A percentile compares a stretch with the other conserved stretches of the same genome.
Conservation (phyloP, 2,797 vertebrate species). For the Bradypodion pumilum region DNA sequence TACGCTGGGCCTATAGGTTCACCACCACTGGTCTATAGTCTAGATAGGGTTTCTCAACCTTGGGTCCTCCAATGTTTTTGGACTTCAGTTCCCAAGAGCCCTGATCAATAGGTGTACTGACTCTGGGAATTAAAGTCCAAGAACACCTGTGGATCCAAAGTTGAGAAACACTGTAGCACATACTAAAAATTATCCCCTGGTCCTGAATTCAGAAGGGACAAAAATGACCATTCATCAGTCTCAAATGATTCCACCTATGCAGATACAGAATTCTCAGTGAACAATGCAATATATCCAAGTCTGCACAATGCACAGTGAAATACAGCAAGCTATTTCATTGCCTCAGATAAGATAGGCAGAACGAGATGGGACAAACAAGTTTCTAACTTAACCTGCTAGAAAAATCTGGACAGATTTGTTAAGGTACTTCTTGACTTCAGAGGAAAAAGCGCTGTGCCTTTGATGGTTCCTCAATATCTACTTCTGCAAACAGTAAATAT, state of each 20-base stretch:
- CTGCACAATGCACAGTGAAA: background rate
- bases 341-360: background rate
- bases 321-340: background rate
- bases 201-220: too few relatives aligned
- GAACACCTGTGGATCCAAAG: too few relatives aligned
- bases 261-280: background rate
- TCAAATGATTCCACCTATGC: background rate
- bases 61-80: too few relatives aligned
- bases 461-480: background rate
- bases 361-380: background rate
- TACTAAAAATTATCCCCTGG: too few relatives aligned
- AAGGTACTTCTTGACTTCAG: background rate
- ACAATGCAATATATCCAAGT: background rate
- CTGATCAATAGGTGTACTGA: too few relatives aligned
- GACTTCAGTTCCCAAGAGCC: too few relatives aligned
- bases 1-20: too few relatives aligned
- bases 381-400: background rate
- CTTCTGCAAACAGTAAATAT: background rate
- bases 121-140: too few relatives aligned
- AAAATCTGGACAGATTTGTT: background rate
- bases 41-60: too few relatives aligned
- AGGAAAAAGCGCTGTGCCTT: background rate
- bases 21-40: too few relatives aligned
- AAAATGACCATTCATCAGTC: background rate
- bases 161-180: too few relatives aligned